phyloP scores from a whole-genome alignment of 2,113 vertebrate species.

The Tyrannus savana region DNA sequence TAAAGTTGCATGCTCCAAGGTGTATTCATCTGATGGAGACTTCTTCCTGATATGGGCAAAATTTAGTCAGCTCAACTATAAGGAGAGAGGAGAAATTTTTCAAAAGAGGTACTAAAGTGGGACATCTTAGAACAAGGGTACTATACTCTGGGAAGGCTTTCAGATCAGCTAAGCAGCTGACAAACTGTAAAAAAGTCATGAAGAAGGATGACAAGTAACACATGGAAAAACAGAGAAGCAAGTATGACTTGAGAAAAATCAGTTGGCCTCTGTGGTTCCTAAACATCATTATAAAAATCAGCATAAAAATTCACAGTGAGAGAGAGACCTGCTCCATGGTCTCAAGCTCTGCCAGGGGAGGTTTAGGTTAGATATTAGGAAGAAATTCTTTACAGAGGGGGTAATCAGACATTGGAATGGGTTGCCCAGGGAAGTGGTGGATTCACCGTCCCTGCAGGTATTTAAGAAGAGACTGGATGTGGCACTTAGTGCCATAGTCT shows the following conservation, averaged over 20 bases:
- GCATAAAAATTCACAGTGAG: neutral
- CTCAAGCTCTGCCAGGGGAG: too few relatives aligned
- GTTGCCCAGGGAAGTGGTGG: too few relatives aligned
- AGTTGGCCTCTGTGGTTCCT: neutral
- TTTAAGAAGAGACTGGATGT: too few relatives aligned
- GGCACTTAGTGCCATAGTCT: too few relatives aligned
- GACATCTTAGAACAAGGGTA: neutral
- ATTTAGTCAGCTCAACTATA: neutral
- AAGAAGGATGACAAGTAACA: neutral
- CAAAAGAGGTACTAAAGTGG: neutral
- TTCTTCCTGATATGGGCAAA: neutral
- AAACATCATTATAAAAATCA: neutral
- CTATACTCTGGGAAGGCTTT: neutral
- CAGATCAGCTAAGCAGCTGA: neutral
- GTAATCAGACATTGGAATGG: too few relatives aligned
- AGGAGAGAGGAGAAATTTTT: neutral
- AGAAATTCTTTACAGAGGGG: too few relatives aligned
- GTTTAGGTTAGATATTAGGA: too few relatives aligned
- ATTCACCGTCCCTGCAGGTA: too few relatives aligned
- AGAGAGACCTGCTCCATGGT: neutral
- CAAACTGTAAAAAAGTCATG: neutral
- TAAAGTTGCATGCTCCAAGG: neutral
- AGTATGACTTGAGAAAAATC: neutral
- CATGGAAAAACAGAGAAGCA: neutral
- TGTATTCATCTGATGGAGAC: rapidly evolving